Evolutionary conservation across 2,888 invertebrate species (phyloP), one percentile per base, ranked within the genome.

Genomic region (Xanthia togata): DNA sequence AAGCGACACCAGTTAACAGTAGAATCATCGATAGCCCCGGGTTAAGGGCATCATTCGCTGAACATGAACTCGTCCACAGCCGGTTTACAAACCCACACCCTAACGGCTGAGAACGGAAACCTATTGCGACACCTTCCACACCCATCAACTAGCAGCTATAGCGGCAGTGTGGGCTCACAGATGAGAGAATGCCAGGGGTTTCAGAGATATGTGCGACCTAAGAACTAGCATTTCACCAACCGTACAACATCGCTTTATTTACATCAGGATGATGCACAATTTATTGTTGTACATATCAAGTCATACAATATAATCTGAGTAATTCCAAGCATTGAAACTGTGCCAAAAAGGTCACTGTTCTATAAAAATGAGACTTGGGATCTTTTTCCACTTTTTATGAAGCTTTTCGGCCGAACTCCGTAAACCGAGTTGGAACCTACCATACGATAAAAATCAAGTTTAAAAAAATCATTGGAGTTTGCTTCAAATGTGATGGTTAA

Each of bases 331-430:
- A 68, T 75, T 80, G 79, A 77, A 73, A 26, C 60, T 64, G 55
- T 85, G 83, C 85, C 85, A 82, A 87, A 87, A 82, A 78, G 70
- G 75, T 74, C 76, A 75, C 68, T 69, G 70, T 78, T 79, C 70
- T 70, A 60, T 41, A 31, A 44, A 74, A 72, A 70, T 38, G 35
- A 67, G 17, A 67, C 38, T 38, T n/a, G 5, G 17, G 1, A 0
- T 64, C 65, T 60, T 41, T 60, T 31, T 31, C 44, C 53, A 44
- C 38, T 65, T 20, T 11, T 55, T 57, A 8, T 4, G 23, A 55
- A 47, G 55, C 23, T 20, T 55, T 59, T 38, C 9, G 2, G 3
- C 17, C 23, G 44, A 53, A 41, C 31, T 72, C 26, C 4, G n/a
- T 47, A 50, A 81, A 53, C 20, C 35, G 35, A 70, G 53, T 53